phyloP scores from a whole-genome alignment of 2,113 vertebrate species.

The Thamnophis sirtalis region DNA sequence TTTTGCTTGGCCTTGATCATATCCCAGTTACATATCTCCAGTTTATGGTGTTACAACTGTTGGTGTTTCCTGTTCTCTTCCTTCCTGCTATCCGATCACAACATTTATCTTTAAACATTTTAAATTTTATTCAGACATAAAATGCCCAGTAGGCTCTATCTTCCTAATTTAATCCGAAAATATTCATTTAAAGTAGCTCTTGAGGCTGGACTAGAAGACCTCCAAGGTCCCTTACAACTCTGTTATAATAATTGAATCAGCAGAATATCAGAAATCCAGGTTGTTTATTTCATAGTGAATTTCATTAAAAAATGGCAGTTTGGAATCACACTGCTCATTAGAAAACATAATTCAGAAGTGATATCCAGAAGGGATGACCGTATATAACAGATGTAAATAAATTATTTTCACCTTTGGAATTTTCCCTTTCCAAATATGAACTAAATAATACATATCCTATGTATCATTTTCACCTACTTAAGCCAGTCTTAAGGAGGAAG shows the following conservation, averaged over 20 bases:
- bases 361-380: constrained; percentile 44
- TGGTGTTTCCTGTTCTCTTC: constrained; percentile 70
- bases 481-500: constrained; percentile 63
- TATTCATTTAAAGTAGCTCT: constrained; percentile 11
- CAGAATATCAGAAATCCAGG: background rate
- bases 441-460: constrained; percentile 26
- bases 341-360: constrained; percentile 27
- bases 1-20: constrained; percentile 67
- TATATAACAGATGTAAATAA: constrained; percentile 49
- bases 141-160: constrained; percentile 54
- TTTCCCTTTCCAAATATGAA: constrained; percentile 13
- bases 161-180: constrained; percentile 54
- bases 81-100: constrained; percentile 63
- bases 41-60: constrained; percentile 72
- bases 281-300: background rate
- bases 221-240: background rate
- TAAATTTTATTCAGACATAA: constrained; percentile 32
- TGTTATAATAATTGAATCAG: background rate
- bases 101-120: constrained; percentile 52
- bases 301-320: constrained; percentile 1
- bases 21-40: constrained; percentile 80
- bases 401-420: constrained; percentile 45
- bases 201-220: accelerated
- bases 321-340: background rate
- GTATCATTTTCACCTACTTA: constrained; percentile 27